Evolutionary conservation across 92 coral and sea anemone species (phyloP).

Genomic region (Epizoanthus rinbou): DNA sequence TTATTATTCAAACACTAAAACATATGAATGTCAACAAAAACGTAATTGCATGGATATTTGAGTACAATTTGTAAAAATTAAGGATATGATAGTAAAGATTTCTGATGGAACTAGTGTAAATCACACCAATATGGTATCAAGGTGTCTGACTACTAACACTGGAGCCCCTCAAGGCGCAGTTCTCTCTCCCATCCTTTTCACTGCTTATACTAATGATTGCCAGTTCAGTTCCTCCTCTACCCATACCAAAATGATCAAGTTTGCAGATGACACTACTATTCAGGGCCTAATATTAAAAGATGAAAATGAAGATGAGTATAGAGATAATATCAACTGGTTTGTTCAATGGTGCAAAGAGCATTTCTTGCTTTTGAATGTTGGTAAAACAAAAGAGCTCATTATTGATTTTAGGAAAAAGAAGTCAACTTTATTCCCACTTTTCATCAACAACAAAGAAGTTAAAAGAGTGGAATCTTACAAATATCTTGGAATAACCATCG

Average conservation of each 20-base stretch:
- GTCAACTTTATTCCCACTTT: not conserved
- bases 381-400: conserved; percentile 29
- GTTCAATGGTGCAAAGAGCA: not conserved
- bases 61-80: conserved; percentile 14
- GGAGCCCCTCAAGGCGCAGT: too few species aligned
- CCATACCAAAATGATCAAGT: conserved; percentile 11
- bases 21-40: conserved; percentile 1
- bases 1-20: not conserved
- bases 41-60: conserved; percentile 3
- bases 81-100: conserved; percentile 14
- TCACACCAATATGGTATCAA: not conserved
- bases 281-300: not conserved
- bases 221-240: not conserved
- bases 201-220: conserved; percentile 31
- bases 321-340: conserved; percentile 1
- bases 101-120: conserved; percentile 17
- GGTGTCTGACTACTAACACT: conserved; percentile 1
- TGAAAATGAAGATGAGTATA: conserved; percentile 8
- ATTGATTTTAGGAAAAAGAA: conserved; percentile 16
- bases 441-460: conserved; percentile 6
- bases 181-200: conserved; percentile 18
- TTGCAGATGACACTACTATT: too few species aligned
- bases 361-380: conserved; percentile 20
- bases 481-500: conserved; percentile 10
- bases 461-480: conserved; percentile 1